Evolutionary conservation across 2,113 vertebrate species (phyloP).

Genomic region (Rhinogobius similis): DNA sequence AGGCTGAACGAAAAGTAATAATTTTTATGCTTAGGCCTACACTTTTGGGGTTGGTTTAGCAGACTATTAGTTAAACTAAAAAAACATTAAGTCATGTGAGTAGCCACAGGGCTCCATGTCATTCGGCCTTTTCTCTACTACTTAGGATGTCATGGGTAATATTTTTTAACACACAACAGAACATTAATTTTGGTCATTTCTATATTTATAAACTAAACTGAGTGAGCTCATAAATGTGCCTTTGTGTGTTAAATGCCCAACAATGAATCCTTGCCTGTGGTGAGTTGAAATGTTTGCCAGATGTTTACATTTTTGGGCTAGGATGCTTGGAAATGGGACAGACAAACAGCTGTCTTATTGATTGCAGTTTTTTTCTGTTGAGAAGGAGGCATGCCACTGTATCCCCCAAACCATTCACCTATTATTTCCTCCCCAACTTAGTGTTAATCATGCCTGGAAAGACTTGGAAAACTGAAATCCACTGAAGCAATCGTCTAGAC

Average conservation of each 20-base stretch:
- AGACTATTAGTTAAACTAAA: conserved; percentile 3
- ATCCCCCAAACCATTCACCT: conserved; percentile 47
- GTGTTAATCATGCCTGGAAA: conserved; percentile 65
- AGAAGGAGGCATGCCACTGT: conserved; percentile 55
- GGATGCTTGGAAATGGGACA: conserved; percentile 70
- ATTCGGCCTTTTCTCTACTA: conserved; percentile 35
- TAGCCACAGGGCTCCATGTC: conserved; percentile 20
- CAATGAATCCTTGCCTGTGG: conserved; percentile 53
- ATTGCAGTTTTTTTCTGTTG: conserved; percentile 27
- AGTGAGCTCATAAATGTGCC: conserved; percentile 1
- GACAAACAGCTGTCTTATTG: conserved; percentile 53
- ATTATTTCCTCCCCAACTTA: conserved; percentile 30
- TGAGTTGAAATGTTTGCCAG: conserved; percentile 73
- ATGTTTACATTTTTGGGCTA: conserved; percentile 78
- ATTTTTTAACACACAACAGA: neutral
- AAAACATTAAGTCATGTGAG: conserved; percentile 30
- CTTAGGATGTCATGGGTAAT: neutral
- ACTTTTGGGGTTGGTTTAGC: neutral
- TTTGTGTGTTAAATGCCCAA: neutral
- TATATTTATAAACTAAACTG: neutral
- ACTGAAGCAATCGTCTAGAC: conserved; percentile 75
- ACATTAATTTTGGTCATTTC: neutral
- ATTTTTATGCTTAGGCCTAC: neutral
- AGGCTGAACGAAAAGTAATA: neutral
- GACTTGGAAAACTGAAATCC: conserved; percentile 73